Evolutionary conservation across 1,140 invertebrate genomes (phyloP), one percentile per base, ranked within the genome.

Genomic region (Drosophila lini): DNA sequence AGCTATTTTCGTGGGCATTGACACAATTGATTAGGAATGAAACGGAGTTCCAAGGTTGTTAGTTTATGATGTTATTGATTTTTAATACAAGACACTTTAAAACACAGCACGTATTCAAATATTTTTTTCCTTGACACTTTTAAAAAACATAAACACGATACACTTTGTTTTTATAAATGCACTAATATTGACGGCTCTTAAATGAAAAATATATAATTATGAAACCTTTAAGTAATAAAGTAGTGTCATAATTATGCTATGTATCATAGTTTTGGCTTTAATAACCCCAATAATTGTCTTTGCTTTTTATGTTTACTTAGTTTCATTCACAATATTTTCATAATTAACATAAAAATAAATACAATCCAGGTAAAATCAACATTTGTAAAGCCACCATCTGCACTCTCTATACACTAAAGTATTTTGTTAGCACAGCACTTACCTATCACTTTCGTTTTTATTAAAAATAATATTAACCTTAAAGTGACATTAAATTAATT

Each of bases 1-100:
- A 71, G 84, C 90, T 44, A 63, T 91, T 61, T 91, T 91, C 74
- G 86, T 78, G 69, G 90, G 90, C 70, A 88, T 91, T 80, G 90
- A 90, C 71, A 80, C 86, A 80, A 74, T 88, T 64, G 84, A 88
- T 69, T 88, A 62, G 74, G 50, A 59, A 34, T 40, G 34, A 47
- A 38, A 42, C 52, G 82, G 83, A 82, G 25, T 50, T 63, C 16
- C 73, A 73, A 88, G 80, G 83, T 82, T 86, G 76, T 76, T 41
- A 16, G 15, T n/a, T 61, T 60, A 42, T 53, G 52, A 48, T 22
- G 19, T 34, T 38, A 55, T 38, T 25, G 19, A 55, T 55, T 38
- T 55, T 22, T 11, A 55, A 55, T 22, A 9, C 34, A 38, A 25
- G 8, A n/a, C 52, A 55, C 52, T n/a, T 36, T 22, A 48, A 19